These are phyloP conservation scores for Noctuana brunneofusca DNA, from an alignment of 2,888 invertebrate genomes.

Conservation along the genomic window DNA sequence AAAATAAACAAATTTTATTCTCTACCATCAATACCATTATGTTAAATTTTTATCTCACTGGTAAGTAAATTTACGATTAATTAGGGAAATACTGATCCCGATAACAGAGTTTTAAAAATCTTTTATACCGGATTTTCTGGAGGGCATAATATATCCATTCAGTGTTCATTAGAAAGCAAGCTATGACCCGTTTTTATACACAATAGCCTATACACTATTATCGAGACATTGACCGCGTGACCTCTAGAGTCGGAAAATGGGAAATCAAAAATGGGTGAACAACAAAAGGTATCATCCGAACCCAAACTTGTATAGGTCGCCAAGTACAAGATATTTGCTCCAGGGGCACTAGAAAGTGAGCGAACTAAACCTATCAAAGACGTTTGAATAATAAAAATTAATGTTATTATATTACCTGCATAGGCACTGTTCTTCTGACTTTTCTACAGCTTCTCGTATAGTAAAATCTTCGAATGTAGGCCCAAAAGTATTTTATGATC, in stretches of 20 bases:
- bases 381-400: background rate
- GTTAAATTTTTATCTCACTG: slow-evolving; percentile 1
- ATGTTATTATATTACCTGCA: slow-evolving; percentile 81
- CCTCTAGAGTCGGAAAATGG: too few relatives aligned
- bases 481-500: slow-evolving; percentile 95
- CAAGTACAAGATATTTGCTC: too few relatives aligned
- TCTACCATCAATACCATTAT: background rate
- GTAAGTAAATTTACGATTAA: background rate
- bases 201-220: too few relatives aligned
- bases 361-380: too few relatives aligned
- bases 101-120: background rate
- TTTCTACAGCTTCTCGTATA: slow-evolving; percentile 92
- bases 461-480: slow-evolving; percentile 91
- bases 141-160: background rate
- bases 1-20: slow-evolving; percentile 13
- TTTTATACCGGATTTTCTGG: background rate
- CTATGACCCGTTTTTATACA: too few relatives aligned
- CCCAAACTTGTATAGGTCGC: too few relatives aligned
- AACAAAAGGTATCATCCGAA: too few relatives aligned
- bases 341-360: too few relatives aligned
- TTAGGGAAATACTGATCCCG: background rate
- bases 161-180: background rate
- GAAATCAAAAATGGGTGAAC: too few relatives aligned
- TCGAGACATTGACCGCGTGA: too few relatives aligned
- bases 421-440: slow-evolving; percentile 88